Conservation (phyloP, 2,888 invertebrate species). For the Megaustenia siamemsis region DNA sequence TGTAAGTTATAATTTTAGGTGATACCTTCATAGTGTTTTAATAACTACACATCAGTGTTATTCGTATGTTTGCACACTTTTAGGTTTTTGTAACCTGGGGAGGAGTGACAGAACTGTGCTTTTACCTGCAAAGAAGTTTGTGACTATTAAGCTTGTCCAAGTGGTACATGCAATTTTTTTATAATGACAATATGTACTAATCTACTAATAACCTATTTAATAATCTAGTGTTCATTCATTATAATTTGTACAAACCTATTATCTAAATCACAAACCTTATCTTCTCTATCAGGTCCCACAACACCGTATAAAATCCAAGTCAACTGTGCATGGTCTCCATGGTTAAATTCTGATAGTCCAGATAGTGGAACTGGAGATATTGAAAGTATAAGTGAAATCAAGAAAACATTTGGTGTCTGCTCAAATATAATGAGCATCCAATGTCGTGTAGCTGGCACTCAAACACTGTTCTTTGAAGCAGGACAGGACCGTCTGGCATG, state of each 20-base stretch:
- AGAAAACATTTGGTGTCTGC: constrained; percentile 39
- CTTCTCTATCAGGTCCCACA: not conserved
- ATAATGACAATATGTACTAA: constrained; percentile 15
- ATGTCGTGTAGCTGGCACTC: constrained; percentile 67
- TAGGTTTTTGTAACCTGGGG: constrained; percentile 73
- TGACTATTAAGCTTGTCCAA: constrained; percentile 71
- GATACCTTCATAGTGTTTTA: not conserved
- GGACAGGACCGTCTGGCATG: constrained; percentile 70
- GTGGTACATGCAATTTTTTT: constrained; percentile 63
- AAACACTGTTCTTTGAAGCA: constrained; percentile 62
- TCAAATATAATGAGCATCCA: constrained; percentile 56
- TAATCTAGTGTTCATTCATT: not conserved
- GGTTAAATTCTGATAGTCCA: constrained; percentile 70
- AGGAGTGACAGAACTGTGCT: constrained; percentile 85
- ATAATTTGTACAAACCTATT: not conserved
- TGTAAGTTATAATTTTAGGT: too few species aligned
- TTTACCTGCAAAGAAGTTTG: constrained; percentile 88
- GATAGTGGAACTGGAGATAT: constrained; percentile 54
- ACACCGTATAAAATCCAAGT: constrained; percentile 60
- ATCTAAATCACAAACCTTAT: not conserved
- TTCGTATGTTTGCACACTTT: not conserved
- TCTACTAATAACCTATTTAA: too few species aligned
- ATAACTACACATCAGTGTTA: not conserved
- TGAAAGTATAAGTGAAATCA: constrained; percentile 43
- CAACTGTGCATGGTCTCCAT: constrained; percentile 71